Evolutionary conservation across 1,140 invertebrate genomes (phyloP).

Genomic region (Solen grandis): DNA sequence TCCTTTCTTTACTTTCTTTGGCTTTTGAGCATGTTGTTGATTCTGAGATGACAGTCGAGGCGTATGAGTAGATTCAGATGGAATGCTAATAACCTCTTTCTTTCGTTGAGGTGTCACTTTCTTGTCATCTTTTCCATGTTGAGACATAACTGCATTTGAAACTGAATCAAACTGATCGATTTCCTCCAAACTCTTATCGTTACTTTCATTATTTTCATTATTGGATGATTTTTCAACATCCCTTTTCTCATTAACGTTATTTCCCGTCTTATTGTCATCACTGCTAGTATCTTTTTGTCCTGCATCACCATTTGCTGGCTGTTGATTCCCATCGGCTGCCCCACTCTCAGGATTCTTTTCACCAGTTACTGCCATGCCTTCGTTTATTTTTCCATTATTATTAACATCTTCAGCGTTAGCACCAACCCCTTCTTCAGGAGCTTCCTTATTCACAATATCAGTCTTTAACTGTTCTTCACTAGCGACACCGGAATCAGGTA

Average conservation of each 20-base stretch:
- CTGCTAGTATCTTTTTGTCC: neutral
- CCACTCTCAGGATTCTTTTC: conserved; percentile 9
- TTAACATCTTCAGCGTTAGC: conserved; percentile 30
- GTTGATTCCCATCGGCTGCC: conserved; percentile 13
- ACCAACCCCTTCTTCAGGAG: neutral
- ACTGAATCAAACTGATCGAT: conserved; percentile 70
- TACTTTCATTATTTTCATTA: no score
- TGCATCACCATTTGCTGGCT: neutral
- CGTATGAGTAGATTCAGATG: no score
- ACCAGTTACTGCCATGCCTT: conserved; percentile 1
- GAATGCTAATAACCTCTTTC: neutral
- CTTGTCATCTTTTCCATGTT: conserved; percentile 42
- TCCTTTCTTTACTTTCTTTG: conserved; percentile 74
- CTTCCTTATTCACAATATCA: neutral
- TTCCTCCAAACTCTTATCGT: conserved; percentile 61
- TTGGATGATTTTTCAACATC: no score
- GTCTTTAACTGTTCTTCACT: neutral
- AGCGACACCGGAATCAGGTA: neutral
- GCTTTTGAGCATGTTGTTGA: conserved; percentile 28
- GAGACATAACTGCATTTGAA: conserved; percentile 61
- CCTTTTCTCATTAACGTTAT: neutral
- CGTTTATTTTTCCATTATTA: conserved; percentile 33
- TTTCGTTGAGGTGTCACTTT: conserved; percentile 7
- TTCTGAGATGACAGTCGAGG: conserved; percentile 39
- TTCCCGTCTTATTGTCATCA: neutral